Evolutionary conservation across 2,113 vertebrate genomes (phyloP).

Genomic region (Alligator mississippiensis): DNA sequence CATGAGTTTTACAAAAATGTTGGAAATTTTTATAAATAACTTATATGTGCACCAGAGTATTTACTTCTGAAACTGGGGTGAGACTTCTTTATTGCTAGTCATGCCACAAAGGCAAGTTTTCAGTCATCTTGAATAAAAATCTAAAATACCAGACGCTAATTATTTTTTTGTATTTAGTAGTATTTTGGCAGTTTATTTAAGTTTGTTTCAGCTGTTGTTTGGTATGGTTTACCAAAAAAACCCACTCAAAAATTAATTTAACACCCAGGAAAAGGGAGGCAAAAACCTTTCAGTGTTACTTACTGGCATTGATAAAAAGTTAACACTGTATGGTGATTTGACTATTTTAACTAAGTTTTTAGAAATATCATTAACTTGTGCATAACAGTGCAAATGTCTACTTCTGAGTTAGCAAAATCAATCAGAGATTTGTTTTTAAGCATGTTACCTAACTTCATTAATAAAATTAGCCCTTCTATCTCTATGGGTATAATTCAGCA

Average conservation of each 20-base stretch:
- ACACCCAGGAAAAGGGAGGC: not conserved
- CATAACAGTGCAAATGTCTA: not conserved
- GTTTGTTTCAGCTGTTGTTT: not conserved
- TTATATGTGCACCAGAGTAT: not conserved
- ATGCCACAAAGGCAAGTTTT: not conserved
- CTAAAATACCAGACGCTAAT: not conserved
- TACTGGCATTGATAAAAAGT: not conserved
- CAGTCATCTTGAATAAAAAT: not conserved
- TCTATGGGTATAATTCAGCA: not conserved
- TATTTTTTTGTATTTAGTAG: not conserved
- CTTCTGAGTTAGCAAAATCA: not conserved
- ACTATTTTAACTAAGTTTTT: not conserved
- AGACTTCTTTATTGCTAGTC: not conserved
- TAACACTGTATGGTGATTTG: not conserved
- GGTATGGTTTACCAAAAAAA: not conserved
- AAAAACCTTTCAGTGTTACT: not conserved
- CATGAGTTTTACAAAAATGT: not conserved
- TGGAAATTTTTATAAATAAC: not conserved
- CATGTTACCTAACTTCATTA: not conserved
- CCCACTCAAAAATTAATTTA: not conserved
- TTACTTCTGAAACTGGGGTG: not conserved
- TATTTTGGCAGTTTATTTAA: not conserved
- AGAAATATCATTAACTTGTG: not conserved
- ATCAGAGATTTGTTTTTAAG: not conserved
- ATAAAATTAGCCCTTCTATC: not conserved